A percentile compares a stretch with the other conserved stretches of the same genome.
Evolutionary conservation across 2,888 invertebrate species (phyloP).

Genomic region (Gerosis bhagava): DNA sequence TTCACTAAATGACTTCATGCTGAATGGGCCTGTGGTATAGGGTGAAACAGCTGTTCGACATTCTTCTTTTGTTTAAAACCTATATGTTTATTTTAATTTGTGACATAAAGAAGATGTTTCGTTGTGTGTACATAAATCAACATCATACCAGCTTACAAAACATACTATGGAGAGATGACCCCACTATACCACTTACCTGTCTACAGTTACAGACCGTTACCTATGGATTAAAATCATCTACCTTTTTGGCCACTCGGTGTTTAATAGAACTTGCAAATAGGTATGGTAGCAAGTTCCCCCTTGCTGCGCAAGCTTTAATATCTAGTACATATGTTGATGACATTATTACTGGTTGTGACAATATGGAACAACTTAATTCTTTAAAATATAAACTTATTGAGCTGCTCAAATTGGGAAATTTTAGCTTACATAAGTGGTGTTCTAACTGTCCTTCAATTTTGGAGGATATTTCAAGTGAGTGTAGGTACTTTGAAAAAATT

Average conservation of each 20-base stretch:
- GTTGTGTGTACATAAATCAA: neutral
- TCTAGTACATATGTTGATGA: constrained; percentile 1
- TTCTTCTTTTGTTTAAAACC: constrained; percentile 1
- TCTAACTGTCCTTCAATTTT: constrained; percentile 10
- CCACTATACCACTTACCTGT: constrained; percentile 13
- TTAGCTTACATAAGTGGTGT: constrained; percentile 28
- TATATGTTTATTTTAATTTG: neutral
- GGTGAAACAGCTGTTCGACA: constrained; percentile 18
- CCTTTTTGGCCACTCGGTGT: constrained; percentile 26
- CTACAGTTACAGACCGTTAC: constrained; percentile 29
- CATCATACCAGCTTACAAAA: neutral
- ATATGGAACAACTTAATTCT: neutral
- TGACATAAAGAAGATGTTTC: constrained; percentile 2
- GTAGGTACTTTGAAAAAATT: constrained; percentile 17
- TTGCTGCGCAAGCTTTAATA: neutral
- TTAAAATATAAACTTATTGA: constrained; percentile 12
- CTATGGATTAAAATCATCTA: constrained; percentile 26
- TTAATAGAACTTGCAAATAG: constrained; percentile 21
- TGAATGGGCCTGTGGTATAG: constrained; percentile 26
- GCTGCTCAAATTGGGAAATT: constrained; percentile 11
- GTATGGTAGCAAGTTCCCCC: constrained; percentile 1
- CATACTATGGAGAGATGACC: constrained; percentile 1
- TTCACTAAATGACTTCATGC: constrained; percentile 8
- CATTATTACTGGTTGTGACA: neutral
- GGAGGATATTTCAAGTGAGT: constrained; percentile 14